Conservation (phyloP, 2,888 invertebrate genomes). For the Epicampocera succincta region DNA sequence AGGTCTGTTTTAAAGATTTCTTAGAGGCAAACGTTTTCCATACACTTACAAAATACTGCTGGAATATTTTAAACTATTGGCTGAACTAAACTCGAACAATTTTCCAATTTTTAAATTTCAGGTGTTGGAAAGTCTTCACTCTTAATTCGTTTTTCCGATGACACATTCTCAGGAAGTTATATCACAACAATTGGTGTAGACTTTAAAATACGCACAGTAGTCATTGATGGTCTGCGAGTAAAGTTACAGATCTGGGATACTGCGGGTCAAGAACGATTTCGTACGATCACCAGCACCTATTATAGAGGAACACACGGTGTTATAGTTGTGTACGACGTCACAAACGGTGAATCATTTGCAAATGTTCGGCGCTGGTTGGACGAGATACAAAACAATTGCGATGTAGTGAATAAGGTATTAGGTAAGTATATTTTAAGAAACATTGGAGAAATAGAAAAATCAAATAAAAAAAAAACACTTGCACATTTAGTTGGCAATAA, state of each 20-base stretch:
- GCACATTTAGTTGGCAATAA: conserved; percentile 93
- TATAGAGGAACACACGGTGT: conserved; percentile 99
- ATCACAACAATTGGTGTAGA: conserved; percentile 99
- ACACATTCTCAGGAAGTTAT: conserved; percentile 98
- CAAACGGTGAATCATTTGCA: conserved; percentile 98
- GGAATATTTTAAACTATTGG: neutral
- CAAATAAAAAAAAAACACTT: neutral
- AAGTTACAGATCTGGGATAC: conserved; percentile 99
- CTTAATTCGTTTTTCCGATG: conserved; percentile 97
- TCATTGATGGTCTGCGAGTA: conserved; percentile 93
- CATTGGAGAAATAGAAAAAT: neutral
- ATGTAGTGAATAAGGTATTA: conserved; percentile 98
- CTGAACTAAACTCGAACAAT: neutral
- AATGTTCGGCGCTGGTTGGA: conserved; percentile 99
- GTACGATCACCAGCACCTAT: conserved; percentile 99
- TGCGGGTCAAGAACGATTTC: conserved; percentile 97
- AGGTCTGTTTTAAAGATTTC: too few species aligned
- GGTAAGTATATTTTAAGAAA: conserved; percentile 83
- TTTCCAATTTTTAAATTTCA: conserved; percentile 81
- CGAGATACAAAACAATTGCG: conserved; percentile 99
- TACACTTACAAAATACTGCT: too few species aligned
- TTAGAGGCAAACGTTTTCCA: too few species aligned
- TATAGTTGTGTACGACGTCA: conserved; percentile 99
- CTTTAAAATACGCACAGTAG: conserved; percentile 99
- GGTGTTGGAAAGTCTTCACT: conserved; percentile 99